Conservation (phyloP, 2,888 invertebrate species). For the Leucozona laternaria region DNA sequence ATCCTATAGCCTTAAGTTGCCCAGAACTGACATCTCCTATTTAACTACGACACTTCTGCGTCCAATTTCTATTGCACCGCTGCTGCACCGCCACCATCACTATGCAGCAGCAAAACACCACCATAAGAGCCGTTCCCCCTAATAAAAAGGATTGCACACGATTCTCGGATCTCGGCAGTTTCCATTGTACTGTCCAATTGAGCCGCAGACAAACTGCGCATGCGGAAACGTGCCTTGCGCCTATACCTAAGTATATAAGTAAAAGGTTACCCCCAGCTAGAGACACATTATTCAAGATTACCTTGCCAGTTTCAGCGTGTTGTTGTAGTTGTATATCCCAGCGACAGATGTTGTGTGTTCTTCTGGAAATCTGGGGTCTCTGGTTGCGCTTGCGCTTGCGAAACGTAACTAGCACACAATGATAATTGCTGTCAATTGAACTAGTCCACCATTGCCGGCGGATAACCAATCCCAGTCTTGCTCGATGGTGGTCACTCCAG, state of each 20-base stretch:
- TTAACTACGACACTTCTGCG: slow-evolving; percentile 65
- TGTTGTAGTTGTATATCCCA: slow-evolving; percentile 16
- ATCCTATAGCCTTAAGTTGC: slow-evolving; percentile 67
- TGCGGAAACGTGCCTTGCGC: slow-evolving; percentile 64
- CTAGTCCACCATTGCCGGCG: slow-evolving; percentile 71
- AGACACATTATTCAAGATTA: slow-evolving; percentile 73
- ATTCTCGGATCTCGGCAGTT: slow-evolving; percentile 46
- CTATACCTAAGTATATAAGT: slow-evolving; percentile 32
- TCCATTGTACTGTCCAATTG: slow-evolving; percentile 52
- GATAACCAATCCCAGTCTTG: slow-evolving; percentile 56
- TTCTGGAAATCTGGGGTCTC: slow-evolving; percentile 41
- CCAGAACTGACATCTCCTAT: slow-evolving; percentile 69
- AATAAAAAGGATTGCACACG: slow-evolving; percentile 60
- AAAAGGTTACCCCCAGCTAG: slow-evolving; percentile 72
- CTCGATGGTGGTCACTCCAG: slow-evolving; percentile 67
- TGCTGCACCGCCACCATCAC: background rate
- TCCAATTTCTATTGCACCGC: slow-evolving; percentile 29
- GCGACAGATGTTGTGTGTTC: slow-evolving; percentile 50
- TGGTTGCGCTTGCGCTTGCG: slow-evolving; percentile 53
- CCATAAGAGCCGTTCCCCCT: background rate
- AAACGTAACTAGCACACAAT: slow-evolving; percentile 72
- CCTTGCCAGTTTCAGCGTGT: slow-evolving; percentile 5
- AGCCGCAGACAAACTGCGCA: slow-evolving; percentile 52
- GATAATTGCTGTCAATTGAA: slow-evolving; percentile 75
- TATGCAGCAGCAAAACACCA: slow-evolving; percentile 8